A percentile compares a stretch with the other conserved stretches of the same genome.
phyloP scores from a whole-genome alignment of 2,113 vertebrate species.

The Ginglymostoma cirratum region DNA sequence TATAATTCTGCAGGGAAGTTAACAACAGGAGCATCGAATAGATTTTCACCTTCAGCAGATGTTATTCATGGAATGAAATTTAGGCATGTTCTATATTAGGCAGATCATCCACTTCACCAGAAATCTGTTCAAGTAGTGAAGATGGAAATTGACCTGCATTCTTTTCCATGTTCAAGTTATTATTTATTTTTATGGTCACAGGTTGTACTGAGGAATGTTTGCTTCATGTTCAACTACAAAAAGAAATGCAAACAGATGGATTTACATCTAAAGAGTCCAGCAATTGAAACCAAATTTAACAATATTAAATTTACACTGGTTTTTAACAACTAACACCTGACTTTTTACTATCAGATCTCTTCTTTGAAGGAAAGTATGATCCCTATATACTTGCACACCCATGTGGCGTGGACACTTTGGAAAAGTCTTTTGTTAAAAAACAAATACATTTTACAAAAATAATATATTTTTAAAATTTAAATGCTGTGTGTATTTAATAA shows the following conservation, averaged over 20 bases:
- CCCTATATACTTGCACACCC: background rate
- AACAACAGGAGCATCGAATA: background rate
- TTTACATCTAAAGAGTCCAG: background rate
- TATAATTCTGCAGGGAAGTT: background rate
- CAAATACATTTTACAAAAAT: constrained; percentile 26
- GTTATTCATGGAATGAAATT: background rate
- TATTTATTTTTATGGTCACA: constrained; percentile 12
- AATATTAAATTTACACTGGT: background rate
- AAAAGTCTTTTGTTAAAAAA: constrained; percentile 21
- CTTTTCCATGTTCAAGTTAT: background rate
- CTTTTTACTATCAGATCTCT: constrained; percentile 28
- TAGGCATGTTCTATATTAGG: background rate
- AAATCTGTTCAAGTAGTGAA: background rate
- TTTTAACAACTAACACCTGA: background rate
- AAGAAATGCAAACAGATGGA: background rate
- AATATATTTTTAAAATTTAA: background rate
- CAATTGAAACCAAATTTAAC: background rate
- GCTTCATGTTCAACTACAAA: constrained; percentile 5
- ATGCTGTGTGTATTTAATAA: background rate
- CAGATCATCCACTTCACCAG: background rate
- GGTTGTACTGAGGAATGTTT: background rate
- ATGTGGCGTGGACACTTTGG: constrained; percentile 4
- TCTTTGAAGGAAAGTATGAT: background rate
- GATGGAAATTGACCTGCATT: background rate
- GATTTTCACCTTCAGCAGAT: background rate